A percentile compares a stretch with the other conserved stretches of the same genome.
These are phyloP conservation scores for Puntigrus tetrazona DNA, from an alignment of 2,113 vertebrate species.

Conservation along the genomic window DNA sequence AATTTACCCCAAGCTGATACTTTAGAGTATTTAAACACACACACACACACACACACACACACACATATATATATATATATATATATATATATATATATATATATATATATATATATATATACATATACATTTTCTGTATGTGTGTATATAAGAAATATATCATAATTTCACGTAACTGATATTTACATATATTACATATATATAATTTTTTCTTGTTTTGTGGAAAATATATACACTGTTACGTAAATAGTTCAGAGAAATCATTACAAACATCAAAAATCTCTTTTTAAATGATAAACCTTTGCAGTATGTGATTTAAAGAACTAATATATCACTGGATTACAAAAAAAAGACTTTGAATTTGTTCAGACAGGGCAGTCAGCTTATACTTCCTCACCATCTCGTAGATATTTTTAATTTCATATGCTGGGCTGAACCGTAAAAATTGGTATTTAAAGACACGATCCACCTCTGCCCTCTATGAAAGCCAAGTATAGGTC, in stretches of 20 bases:
- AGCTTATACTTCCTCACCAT: neutral
- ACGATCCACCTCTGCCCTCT: constrained; percentile 59
- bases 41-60: too few species aligned
- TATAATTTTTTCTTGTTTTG: neutral
- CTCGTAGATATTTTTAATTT: neutral
- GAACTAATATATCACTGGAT: neutral
- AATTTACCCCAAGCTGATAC: too few species aligned
- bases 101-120: too few species aligned
- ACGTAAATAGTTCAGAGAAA: neutral
- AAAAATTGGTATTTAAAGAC: constrained; percentile 49
- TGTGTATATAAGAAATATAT: too few species aligned
- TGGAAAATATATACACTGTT: neutral
- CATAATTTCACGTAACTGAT: neutral
- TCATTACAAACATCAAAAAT: too few species aligned
- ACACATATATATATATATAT: too few species aligned
- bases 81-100: too few species aligned
- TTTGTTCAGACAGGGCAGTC: neutral
- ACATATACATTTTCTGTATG: too few species aligned
- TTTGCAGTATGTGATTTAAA: neutral
- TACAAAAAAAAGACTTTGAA: neutral
- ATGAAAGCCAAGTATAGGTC: constrained; percentile 67
- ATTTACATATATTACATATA: neutral
- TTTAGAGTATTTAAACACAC: too few species aligned
- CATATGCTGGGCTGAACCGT: constrained; percentile 30
- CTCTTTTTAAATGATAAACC: too few species aligned